Base-by-base conservation (phyloP, 2,888 invertebrate genomes). In the Zygaena filipendulae region DNA sequence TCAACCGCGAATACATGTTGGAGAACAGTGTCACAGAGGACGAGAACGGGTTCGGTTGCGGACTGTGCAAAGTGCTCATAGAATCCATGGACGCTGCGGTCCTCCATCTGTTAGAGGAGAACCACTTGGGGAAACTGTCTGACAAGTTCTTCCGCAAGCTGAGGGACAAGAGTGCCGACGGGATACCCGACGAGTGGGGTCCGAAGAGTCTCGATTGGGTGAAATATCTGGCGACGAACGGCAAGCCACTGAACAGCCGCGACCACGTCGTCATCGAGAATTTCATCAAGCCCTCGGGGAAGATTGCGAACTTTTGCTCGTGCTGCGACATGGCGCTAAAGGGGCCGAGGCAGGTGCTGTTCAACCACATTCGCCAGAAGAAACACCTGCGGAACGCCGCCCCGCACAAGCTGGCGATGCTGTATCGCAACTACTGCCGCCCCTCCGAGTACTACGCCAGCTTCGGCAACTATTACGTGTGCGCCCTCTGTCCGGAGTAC, bases 281-380 rank as follows among this genome's bases (percentile, higher is more conserved):
- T 41, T 79, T 79, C 14, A 77, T 79, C 0, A 72, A 62, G 25
- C 70, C 79, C 0, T 67, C 72, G 0, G 74, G 74, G 0, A 79
- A 79, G 47, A 58, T 74, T 3, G 66, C 70, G 0, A 77, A 77
- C 37, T 70, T 59, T 31, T 79, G 79, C 35, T 56, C 62, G 0
- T 77, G 77, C 32, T 79, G 79, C 27, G 79, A 75, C 10, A 70
- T 77, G 69, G 72, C 67, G 0, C 27, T 79, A 23, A 79, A 79
- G 27, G 79, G 79, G 2, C 77, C 77, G 0, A 45, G 79, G 3
- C 79, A 79, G 41, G 72, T 79, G 11, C 42, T 79, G 2, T 79
- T 79, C 48, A 79, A 77, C 25, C 79, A 79, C 25, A 72, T 77
- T 3, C 68, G 79, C 1, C 79, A 79, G 45, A 79, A 79, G 45